Evolutionary conservation across 2,888 invertebrate genomes (phyloP).

Genomic region (Synanthedon formicaeformis): DNA sequence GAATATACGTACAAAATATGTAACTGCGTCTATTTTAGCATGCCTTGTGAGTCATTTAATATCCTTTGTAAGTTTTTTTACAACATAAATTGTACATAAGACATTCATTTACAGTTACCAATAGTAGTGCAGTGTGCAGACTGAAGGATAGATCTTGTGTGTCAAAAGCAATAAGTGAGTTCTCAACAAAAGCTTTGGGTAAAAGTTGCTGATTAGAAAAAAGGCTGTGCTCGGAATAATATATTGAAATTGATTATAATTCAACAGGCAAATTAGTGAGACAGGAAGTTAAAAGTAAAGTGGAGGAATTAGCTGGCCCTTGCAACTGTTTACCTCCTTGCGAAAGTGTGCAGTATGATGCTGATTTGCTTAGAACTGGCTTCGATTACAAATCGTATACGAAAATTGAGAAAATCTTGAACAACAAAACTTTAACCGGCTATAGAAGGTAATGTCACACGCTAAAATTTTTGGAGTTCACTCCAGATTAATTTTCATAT

Average conservation of each 20-base stretch:
- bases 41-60: slow-evolving; percentile 32
- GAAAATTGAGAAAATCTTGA: background rate
- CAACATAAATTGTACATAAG: background rate
- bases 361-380: slow-evolving; percentile 3
- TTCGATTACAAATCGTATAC: background rate
- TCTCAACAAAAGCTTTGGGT: background rate
- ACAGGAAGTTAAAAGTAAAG: background rate
- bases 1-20: slow-evolving; percentile 23
- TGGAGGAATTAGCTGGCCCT: background rate
- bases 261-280: background rate
- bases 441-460: background rate
- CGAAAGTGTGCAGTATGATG: slow-evolving; percentile 5
- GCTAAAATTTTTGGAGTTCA: background rate
- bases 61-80: background rate
- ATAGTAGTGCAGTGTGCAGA: slow-evolving; percentile 4
- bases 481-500: too few relatives aligned
- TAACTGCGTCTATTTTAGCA: slow-evolving; percentile 26
- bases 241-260: too few relatives aligned
- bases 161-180: slow-evolving; percentile 2
- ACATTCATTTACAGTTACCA: slow-evolving; percentile 2
- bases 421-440: background rate
- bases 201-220: background rate
- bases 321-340: slow-evolving; percentile 6
- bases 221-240: too few relatives aligned
- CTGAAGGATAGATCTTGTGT: background rate